phyloP scores from a whole-genome alignment of 2,888 invertebrate genomes.

The Apamea sordens region DNA sequence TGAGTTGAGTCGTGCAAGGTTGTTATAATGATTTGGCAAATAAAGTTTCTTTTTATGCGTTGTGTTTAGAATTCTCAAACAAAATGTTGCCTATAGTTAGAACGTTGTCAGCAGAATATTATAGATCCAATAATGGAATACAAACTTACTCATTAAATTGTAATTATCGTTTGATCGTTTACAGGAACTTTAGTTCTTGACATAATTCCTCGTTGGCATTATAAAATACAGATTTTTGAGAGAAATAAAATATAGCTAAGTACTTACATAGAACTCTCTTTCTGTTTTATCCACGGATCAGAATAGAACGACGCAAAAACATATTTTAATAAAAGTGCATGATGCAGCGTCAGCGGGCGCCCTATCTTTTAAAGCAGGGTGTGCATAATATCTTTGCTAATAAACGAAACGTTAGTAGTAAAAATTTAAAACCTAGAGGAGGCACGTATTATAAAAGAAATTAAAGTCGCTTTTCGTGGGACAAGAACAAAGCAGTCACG shows the following conservation, averaged over 20 bases:
- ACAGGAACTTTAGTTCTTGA: background rate
- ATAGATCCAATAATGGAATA: background rate
- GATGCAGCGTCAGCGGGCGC: slow-evolving; percentile 25
- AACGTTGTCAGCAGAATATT: background rate
- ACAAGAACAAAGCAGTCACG: background rate
- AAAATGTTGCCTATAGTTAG: no score
- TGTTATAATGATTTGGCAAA: no score
- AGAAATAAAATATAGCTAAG: background rate
- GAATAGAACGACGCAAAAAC: background rate
- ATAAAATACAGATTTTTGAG: no score
- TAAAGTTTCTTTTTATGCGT: background rate
- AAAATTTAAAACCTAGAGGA: background rate
- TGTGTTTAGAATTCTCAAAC: background rate
- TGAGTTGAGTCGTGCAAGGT: no score
- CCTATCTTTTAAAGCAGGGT: slow-evolving; percentile 9
- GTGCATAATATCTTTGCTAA: slow-evolving; percentile 18
- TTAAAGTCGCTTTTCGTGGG: background rate
- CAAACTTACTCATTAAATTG: background rate
- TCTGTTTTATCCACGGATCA: background rate
- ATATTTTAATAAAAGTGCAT: slow-evolving; percentile 49
- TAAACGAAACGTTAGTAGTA: background rate
- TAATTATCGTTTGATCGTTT: background rate
- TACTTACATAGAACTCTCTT: no score
- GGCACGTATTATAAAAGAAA: background rate
- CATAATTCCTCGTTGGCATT: no score